A percentile compares a stretch with the other conserved stretches of the same genome.
Conservation (phyloP, 2,797 vertebrate genomes). For the Spea hammondii region DNA sequence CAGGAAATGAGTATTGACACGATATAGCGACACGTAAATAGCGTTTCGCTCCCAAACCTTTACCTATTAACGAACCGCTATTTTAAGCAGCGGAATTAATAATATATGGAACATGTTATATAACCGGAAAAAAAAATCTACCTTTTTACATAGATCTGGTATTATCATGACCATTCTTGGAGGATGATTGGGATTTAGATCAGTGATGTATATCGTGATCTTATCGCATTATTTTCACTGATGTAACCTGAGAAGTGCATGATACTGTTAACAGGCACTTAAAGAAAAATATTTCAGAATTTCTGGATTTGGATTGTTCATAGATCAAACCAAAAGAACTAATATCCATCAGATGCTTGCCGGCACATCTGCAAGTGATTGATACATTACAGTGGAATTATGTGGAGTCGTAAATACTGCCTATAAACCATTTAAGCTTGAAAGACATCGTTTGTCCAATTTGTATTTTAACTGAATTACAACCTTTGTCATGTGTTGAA, state of each 20-base stretch:
- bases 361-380: conserved; percentile 24
- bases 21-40: background rate
- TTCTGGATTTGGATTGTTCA: conserved; percentile 3
- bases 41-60: too few species aligned
- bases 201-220: background rate
- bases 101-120: too few species aligned
- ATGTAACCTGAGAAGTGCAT: conserved; percentile 20
- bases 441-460: conserved; percentile 16
- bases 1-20: conserved; percentile 45
- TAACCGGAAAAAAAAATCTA: too few species aligned
- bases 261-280: conserved; percentile 28
- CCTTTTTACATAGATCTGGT: too few species aligned
- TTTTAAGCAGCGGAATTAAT: too few species aligned
- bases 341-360: conserved; percentile 16
- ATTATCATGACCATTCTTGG: too few species aligned
- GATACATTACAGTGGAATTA: conserved; percentile 19
- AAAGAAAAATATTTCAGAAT: conserved; percentile 15
- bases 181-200: background rate
- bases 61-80: too few species aligned
- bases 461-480: conserved; percentile 27
- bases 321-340: conserved; percentile 23
- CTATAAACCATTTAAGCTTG: conserved; percentile 1
- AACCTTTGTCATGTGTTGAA: conserved; percentile 13
- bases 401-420: conserved; percentile 11
- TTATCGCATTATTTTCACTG: conserved; percentile 12